A percentile compares a stretch with the other conserved stretches of the same genome.
Conservation (phyloP, 2,888 invertebrate genomes). For the Parnassius smintheus region DNA sequence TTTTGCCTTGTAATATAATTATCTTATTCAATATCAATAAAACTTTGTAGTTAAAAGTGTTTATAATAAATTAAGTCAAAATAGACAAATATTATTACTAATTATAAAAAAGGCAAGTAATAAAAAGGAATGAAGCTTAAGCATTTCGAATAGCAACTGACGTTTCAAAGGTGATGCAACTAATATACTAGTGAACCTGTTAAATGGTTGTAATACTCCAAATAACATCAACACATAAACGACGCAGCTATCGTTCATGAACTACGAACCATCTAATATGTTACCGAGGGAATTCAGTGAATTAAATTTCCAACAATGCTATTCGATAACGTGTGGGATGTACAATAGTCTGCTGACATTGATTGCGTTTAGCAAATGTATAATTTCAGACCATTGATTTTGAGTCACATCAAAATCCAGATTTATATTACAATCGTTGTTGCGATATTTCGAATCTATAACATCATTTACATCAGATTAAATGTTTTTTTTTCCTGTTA, state of each 20-base stretch:
- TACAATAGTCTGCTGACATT: constrained; percentile 21
- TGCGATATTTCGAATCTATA: neutral
- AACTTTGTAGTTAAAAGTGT: too few relatives aligned
- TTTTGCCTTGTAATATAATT: too few relatives aligned
- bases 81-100: too few relatives aligned
- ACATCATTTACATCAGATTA: neutral
- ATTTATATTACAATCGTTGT: neutral
- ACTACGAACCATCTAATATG: neutral
- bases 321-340: constrained; percentile 14
- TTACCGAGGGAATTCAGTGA: constrained; percentile 6
- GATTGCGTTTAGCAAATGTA: constrained; percentile 16
- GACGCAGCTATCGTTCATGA: neutral
- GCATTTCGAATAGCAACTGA: too few relatives aligned
- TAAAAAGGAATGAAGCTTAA: too few relatives aligned
- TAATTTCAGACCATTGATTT: constrained; percentile 7
- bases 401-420: neutral
- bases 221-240: constrained; percentile 3
- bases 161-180: too few relatives aligned
- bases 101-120: too few relatives aligned
- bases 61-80: too few relatives aligned
- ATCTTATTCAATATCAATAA: too few relatives aligned
- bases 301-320: constrained; percentile 16
- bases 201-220: too few relatives aligned
- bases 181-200: too few relatives aligned
- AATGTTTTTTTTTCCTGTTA: too few relatives aligned